Conservation (phyloP, 2,888 invertebrate species). For the Cenopis cana region DNA sequence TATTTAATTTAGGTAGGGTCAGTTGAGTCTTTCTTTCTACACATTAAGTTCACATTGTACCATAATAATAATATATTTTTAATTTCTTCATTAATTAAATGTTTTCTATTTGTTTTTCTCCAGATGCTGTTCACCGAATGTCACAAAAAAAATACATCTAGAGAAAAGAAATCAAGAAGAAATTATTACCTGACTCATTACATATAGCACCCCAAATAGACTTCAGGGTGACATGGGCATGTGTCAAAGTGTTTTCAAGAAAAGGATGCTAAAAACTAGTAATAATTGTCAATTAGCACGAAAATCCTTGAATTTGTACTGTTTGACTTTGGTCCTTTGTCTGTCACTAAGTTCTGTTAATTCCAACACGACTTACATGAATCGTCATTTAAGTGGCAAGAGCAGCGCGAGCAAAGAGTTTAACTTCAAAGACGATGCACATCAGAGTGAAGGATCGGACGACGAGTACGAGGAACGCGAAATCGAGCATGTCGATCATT, state of each 20-base stretch:
- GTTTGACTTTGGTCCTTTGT: constrained; percentile 63
- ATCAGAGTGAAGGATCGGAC: constrained; percentile 64
- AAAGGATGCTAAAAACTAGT: constrained; percentile 54
- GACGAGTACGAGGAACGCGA: constrained; percentile 70
- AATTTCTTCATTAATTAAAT: neutral
- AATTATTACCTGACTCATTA: constrained; percentile 80
- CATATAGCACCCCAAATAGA: constrained; percentile 67
- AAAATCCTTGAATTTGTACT: constrained; percentile 67
- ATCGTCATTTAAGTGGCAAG: constrained; percentile 61
- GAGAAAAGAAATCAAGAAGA: constrained; percentile 57
- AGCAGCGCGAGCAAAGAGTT: constrained; percentile 53
- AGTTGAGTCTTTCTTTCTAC: too few species aligned
- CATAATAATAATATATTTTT: too few species aligned
- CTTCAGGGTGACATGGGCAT: constrained; percentile 62
- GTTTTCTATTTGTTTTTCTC: constrained; percentile 60
- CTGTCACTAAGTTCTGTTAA: constrained; percentile 69
- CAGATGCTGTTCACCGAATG: constrained; percentile 63
- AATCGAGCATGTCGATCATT: constrained; percentile 59
- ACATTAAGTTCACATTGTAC: too few species aligned
- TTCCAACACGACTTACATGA: constrained; percentile 79
- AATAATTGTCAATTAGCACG: constrained; percentile 53
- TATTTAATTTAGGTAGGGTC: too few species aligned
- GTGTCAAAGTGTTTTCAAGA: constrained; percentile 61
- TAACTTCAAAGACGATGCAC: constrained; percentile 48
- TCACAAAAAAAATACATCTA: constrained; percentile 53